A percentile compares a stretch with the other conserved stretches of the same genome.
These are phyloP conservation scores for Ammodytes dubius DNA, from an alignment of 2,113 vertebrate species.

Conservation along the genomic window DNA sequence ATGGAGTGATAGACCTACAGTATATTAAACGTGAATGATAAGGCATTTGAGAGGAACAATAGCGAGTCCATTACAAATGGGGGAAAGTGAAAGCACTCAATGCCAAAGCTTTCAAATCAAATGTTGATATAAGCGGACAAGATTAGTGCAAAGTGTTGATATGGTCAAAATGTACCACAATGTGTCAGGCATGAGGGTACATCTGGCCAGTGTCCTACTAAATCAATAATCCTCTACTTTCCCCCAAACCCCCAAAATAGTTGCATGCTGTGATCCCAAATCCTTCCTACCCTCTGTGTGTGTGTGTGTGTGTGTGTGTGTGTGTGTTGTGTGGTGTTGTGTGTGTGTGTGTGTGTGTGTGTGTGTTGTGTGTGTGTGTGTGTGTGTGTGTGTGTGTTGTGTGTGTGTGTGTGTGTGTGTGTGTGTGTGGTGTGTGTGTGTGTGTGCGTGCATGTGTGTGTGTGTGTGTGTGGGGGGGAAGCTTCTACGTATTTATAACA, in stretches of 20 bases:
- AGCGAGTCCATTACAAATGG: slow-evolving; percentile 38
- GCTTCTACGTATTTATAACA: slow-evolving; percentile 16
- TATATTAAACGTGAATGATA: slow-evolving; percentile 55
- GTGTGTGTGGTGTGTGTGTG: slow-evolving; percentile 18
- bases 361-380: slow-evolving; percentile 23
- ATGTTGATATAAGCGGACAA: slow-evolving; percentile 8
- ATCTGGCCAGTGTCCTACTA: slow-evolving; percentile 67
- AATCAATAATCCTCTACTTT: slow-evolving; percentile 71
- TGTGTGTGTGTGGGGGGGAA: not conserved
- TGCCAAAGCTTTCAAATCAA: slow-evolving; percentile 49
- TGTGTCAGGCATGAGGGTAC: slow-evolving; percentile 22
- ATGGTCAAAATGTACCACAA: not conserved
- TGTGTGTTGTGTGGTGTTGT: slow-evolving; percentile 19
- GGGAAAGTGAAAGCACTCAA: slow-evolving; percentile 44
- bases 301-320: slow-evolving; percentile 7
- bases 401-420: slow-evolving; percentile 23
- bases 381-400: slow-evolving; percentile 21
- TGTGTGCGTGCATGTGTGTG: slow-evolving; percentile 18
- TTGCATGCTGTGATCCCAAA: slow-evolving; percentile 66
- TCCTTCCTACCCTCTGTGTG: slow-evolving; percentile 29
- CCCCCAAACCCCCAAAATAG: slow-evolving; percentile 37
- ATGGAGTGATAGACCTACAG: slow-evolving; percentile 39
- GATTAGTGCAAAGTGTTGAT: slow-evolving; percentile 9
- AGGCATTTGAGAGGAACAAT: slow-evolving; percentile 40
- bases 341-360: slow-evolving; percentile 15